A percentile compares a stretch with the other conserved stretches of the same genome.
Conservation (phyloP, 2,888 invertebrate species). For the Cryptosula pallasiana region DNA sequence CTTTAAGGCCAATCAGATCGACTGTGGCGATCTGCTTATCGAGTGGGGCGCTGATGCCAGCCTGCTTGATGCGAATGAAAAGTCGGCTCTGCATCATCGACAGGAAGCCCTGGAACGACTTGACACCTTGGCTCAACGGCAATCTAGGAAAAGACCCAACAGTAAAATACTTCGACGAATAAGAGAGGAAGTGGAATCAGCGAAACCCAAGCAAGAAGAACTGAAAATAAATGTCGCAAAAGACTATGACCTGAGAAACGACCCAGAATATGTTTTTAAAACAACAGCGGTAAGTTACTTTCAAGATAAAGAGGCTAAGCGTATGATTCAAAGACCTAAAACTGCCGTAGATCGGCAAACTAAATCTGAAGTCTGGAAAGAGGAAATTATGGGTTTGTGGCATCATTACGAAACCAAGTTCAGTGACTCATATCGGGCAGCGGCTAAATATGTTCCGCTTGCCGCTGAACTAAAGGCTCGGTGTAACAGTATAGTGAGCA, state of each 20-base stretch:
- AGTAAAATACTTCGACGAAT: neutral
- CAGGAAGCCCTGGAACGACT: conserved; percentile 1
- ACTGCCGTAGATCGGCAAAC: neutral
- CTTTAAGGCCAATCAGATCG: conserved; percentile 23
- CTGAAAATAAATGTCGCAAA: neutral
- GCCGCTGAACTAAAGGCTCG: neutral
- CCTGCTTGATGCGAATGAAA: neutral
- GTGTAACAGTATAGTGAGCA: conserved; percentile 2
- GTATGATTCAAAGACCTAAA: neutral
- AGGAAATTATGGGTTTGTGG: neutral
- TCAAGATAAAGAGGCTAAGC: neutral
- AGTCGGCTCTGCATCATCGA: neutral
- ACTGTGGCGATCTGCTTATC: conserved; percentile 26
- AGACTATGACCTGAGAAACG: neutral
- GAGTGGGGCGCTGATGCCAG: conserved; percentile 23
- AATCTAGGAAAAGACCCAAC: neutral
- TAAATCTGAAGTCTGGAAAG: neutral
- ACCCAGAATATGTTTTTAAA: conserved; percentile 16
- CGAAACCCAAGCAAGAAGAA: neutral
- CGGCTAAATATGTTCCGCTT: neutral
- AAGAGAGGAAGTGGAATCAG: neutral
- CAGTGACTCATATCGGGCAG: neutral
- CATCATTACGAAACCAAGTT: neutral
- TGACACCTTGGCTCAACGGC: neutral
- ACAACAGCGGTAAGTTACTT: conserved; percentile 2